Percentiles rank a stretch among this genome's conserved stretches.
Conservation (phyloP, 2,113 vertebrate species). For the Pygoscelis adeliae region DNA sequence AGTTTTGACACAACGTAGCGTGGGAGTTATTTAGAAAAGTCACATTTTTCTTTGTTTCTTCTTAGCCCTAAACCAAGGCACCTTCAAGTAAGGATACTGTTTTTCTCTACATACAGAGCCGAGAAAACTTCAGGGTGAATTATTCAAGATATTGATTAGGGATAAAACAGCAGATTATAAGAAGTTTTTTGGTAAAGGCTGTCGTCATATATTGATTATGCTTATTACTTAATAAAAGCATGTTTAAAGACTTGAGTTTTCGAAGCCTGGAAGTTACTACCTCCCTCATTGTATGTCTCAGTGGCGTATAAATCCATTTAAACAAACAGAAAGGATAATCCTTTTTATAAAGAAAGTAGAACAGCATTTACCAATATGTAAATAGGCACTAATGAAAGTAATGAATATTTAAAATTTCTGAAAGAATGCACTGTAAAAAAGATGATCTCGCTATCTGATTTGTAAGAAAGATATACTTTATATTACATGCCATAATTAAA, state of each 20-base stretch:
- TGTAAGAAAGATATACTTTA: neutral
- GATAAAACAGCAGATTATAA: neutral
- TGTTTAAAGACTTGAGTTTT: neutral
- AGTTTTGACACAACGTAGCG: neutral
- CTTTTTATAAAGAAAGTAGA: neutral
- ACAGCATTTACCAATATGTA: neutral
- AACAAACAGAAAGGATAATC: neutral
- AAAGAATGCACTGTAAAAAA: neutral
- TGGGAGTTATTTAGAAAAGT: neutral
- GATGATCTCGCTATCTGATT: neutral
- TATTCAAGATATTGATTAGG: neutral
- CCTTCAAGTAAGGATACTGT: neutral
- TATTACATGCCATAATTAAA: neutral
- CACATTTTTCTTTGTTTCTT: neutral
- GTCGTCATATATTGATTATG: neutral
- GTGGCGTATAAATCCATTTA: neutral
- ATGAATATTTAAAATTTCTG: neutral
- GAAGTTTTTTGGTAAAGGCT: neutral
- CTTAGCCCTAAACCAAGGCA: neutral
- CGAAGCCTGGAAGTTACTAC: neutral
- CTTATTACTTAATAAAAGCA: neutral
- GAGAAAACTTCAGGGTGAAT: neutral
- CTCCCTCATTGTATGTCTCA: neutral
- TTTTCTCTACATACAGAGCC: neutral
- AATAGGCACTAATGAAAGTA: neutral